Base-by-base conservation (phyloP, 2,113 vertebrate genomes). In the Vulpes ferrilata region DNA sequence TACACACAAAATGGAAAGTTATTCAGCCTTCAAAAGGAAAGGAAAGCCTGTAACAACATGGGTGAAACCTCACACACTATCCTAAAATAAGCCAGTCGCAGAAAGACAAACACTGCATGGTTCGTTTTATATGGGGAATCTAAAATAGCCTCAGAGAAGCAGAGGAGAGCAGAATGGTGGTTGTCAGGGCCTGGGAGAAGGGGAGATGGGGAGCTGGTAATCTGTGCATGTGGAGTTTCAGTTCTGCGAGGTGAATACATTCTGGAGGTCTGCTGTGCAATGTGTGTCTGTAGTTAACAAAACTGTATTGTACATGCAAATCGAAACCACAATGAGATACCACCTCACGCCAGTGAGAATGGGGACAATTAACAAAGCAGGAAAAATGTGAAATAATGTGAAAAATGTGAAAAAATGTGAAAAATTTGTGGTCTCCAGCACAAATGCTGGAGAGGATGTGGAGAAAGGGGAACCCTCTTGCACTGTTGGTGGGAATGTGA, bases 1-100 rank as follows among this genome's bases (percentile, higher is more conserved):
- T 2, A 10, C 57, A 82, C 0, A 2, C 12, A 0, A n/a, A 2
- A 11, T 6, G 57, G 12, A 59, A 12, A 4, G 20, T 12, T 8
- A 25, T 2, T 82, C 51, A 80, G 9, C 78, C 78, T 80, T 22
- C 73, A 19, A 7, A n/a, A 57, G n/a, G 53, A n/a, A 35, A 55
- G 20, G 17, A 48, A 30, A 76, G 27, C 43, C 74, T 76, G 74
- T 16, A 3, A 11, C 30, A 16, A 79, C 9, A 7, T 7, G 51
- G 51, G 32, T 6, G 27, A 79, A 11, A 32, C 17, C 11, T 79
- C 8, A 20, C 48, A 55, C 76, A 1, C 32, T 2, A 11, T 10
- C 4, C 27, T 30, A 20, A 55, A 79, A 32, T 11, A 20, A 32
- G 9, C 51, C 51, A 55, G 76, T 53, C 9, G 6, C 30, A 79